These are phyloP conservation scores for Lasioglossum lativentre DNA, from an alignment of 2,888 invertebrate genomes.

Conservation along the genomic window DNA sequence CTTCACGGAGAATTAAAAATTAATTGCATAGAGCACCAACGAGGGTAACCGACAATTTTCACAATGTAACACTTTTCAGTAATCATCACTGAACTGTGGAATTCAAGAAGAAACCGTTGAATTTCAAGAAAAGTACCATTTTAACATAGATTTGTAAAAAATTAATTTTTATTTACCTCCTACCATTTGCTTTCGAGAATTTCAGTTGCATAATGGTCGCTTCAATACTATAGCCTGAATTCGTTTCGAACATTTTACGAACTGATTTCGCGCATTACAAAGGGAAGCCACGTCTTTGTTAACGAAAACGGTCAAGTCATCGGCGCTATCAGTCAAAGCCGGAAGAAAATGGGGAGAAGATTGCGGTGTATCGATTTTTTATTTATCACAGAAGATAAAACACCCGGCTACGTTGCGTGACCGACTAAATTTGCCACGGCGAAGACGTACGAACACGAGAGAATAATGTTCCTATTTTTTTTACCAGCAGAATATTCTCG, in stretches of 20 bases:
- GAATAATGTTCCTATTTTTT: neutral
- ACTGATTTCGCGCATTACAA: neutral
- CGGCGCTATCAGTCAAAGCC: conserved; percentile 4
- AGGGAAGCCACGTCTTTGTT: conserved; percentile 31
- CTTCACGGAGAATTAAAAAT: conserved; percentile 67
- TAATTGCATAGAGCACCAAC: neutral
- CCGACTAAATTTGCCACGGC: neutral
- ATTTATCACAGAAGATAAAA: conserved; percentile 35
- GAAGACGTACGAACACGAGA: conserved; percentile 4
- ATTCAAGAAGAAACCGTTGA: neutral
- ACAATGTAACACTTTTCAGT: too few species aligned
- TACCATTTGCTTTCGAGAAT: neutral
- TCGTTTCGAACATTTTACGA: neutral
- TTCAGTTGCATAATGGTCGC: neutral
- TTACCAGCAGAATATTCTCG: too few species aligned
- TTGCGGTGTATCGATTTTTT: conserved; percentile 37
- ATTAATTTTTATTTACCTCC: neutral
- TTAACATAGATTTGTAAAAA: neutral
- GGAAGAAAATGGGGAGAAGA: conserved; percentile 16
- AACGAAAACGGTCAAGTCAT: conserved; percentile 34
- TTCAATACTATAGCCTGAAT: neutral
- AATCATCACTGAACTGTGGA: neutral
- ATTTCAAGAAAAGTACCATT: neutral
- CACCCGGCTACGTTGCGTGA: conserved; percentile 9
- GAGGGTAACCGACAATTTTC: neutral